Percentiles rank a stretch among this genome's conserved stretches.
phyloP scores from a whole-genome alignment of 2,113 vertebrate genomes.

The Otocyon megalotis region DNA sequence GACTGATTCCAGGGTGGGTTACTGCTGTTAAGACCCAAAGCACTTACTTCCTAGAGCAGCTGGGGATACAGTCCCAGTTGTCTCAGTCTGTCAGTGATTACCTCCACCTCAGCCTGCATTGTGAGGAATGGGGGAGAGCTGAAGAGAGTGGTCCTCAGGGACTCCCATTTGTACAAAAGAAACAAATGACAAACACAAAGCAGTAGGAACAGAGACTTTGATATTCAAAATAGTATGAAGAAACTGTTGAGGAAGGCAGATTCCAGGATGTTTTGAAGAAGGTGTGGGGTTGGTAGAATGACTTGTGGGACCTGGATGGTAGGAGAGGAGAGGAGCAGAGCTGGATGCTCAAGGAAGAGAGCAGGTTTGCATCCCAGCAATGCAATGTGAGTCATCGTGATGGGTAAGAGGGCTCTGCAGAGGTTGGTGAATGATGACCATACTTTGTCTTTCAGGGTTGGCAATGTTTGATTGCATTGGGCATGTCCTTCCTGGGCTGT shows the following conservation, averaged over 20 bases:
- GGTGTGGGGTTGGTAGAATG: neutral
- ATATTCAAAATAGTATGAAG: neutral
- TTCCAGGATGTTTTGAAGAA: neutral
- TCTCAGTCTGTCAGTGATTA: neutral
- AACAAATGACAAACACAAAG: neutral
- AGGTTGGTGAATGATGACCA: neutral
- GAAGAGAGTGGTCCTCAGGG: neutral
- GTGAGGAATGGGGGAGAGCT: neutral
- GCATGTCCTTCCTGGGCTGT: slow-evolving; percentile 91
- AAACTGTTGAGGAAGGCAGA: neutral
- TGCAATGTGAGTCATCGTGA: neutral
- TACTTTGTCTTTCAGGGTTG: slow-evolving; percentile 88
- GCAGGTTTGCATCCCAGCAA: neutral
- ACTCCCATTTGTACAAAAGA: neutral
- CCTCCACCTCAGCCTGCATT: neutral
- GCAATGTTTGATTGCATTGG: slow-evolving; percentile 95
- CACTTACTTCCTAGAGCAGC: neutral
- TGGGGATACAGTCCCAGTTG: neutral
- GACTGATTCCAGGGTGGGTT: neutral
- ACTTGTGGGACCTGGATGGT: neutral
- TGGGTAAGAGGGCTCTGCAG: neutral
- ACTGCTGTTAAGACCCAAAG: neutral
- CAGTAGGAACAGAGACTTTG: neutral
- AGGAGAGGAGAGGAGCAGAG: neutral
- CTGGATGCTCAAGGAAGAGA: neutral